These are phyloP conservation scores for Melolontha melolontha DNA, from an alignment of 2,888 invertebrate species.

Conservation along the genomic window DNA sequence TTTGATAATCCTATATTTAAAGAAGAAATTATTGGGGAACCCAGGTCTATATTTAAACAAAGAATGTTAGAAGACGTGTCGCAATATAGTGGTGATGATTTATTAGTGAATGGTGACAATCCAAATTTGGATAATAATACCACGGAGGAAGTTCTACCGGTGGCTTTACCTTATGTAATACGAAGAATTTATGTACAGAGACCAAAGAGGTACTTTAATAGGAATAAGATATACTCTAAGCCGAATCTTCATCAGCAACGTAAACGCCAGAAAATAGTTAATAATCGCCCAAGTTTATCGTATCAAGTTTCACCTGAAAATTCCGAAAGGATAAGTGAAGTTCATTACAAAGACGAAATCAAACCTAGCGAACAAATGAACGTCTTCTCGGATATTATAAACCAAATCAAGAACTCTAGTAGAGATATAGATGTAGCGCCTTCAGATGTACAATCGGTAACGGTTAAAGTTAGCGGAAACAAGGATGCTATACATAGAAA, in stretches of 20 bases:
- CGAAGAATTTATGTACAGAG: slow-evolving; percentile 19
- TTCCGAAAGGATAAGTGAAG: slow-evolving; percentile 55
- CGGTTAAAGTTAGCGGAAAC: slow-evolving; percentile 2
- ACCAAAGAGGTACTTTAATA: slow-evolving; percentile 2
- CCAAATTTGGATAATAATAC: slow-evolving; percentile 10
- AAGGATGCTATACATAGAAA: not conserved
- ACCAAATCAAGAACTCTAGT: slow-evolving; percentile 63
- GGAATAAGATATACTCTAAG: not conserved
- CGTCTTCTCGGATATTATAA: slow-evolving; percentile 67
- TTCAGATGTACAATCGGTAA: slow-evolving; percentile 12
- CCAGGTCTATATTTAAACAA: slow-evolving; percentile 63
- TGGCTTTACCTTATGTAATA: slow-evolving; percentile 36
- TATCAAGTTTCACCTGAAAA: not conserved
- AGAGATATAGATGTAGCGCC: slow-evolving; percentile 11
- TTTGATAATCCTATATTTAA: slow-evolving; percentile 80
- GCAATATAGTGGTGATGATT: slow-evolving; percentile 25
- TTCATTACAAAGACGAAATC: slow-evolving; percentile 63
- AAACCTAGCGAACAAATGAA: slow-evolving; percentile 64
- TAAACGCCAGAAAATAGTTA: not conserved
- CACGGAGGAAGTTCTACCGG: slow-evolving; percentile 44
- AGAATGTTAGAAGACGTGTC: not conserved
- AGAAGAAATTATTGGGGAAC: slow-evolving; percentile 68
- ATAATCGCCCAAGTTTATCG: not conserved
- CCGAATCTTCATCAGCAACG: not conserved
- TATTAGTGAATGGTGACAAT: not conserved